A percentile compares a stretch with the other conserved stretches of the same genome.
Evolutionary conservation across 2,113 vertebrate genomes (phyloP).

Genomic region (Hippocampus guttulatus): DNA sequence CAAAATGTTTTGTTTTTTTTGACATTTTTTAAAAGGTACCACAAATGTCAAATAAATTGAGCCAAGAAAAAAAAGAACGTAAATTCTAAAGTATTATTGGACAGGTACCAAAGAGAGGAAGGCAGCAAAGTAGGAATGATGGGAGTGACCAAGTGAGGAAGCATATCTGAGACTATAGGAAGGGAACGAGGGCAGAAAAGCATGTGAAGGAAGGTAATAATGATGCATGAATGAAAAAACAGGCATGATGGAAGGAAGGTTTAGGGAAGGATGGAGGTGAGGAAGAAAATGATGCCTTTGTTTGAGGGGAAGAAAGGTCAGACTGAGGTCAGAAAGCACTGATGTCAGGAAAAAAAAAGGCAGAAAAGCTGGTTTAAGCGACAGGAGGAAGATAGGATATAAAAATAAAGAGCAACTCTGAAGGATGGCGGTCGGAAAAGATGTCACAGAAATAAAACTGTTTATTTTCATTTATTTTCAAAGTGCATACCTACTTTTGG

Average conservation of each 20-base stretch:
- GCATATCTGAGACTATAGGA: neutral
- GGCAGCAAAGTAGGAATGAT: neutral
- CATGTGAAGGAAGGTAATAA: neutral
- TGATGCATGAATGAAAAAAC: no score
- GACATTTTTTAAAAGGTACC: neutral
- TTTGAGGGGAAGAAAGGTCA: no score
- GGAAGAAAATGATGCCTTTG: no score
- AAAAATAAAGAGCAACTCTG: neutral
- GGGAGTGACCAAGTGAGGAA: no score
- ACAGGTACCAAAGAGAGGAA: neutral
- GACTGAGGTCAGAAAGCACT: no score
- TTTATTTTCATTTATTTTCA: neutral
- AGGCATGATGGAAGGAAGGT: no score
- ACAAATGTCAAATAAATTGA: neutral
- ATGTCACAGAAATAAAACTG: neutral
- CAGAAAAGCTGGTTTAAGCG: no score
- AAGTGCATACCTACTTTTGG: neutral
- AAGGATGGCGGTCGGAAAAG: neutral
- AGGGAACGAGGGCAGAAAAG: neutral
- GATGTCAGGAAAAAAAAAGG: no score
- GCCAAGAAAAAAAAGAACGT: neutral
- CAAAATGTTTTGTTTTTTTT: neutral
- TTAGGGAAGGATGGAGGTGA: no score
- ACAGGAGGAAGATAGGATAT: neutral
- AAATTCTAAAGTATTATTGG: neutral